A percentile compares a stretch with the other conserved stretches of the same genome.
These are phyloP conservation scores for Syndactyla subalaris DNA, from an alignment of 2,797 vertebrate genomes.

Conservation along the genomic window DNA sequence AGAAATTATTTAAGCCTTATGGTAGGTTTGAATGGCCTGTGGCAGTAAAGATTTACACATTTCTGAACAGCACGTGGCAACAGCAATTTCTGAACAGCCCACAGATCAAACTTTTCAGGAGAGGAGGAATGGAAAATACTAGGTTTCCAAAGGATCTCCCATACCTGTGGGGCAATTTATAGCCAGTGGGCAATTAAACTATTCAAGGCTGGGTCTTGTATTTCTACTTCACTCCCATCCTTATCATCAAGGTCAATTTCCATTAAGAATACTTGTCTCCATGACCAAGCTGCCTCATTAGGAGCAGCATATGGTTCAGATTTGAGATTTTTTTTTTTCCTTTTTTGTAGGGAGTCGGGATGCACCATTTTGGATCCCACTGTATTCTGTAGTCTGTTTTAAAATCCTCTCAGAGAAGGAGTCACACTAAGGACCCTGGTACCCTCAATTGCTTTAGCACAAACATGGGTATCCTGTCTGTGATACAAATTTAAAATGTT, in stretches of 20 bases:
- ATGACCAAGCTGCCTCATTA: neutral
- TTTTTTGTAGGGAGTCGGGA: neutral
- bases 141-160: neutral
- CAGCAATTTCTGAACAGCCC: neutral
- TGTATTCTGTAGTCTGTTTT: neutral
- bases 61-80: neutral
- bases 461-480: neutral
- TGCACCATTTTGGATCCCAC: neutral
- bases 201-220: neutral
- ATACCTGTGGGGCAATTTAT: neutral
- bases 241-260: neutral
- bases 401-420: neutral
- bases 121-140: neutral
- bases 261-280: neutral
- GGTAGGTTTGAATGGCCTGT: neutral
- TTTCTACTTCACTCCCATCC: neutral
- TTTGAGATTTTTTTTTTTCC: neutral
- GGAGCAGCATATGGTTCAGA: neutral
- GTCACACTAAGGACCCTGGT: neutral
- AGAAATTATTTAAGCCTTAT: neutral
- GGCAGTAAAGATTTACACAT: neutral
- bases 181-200: neutral
- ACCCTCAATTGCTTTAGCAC: neutral
- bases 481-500: neutral
- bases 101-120: neutral